Conservation (phyloP, 2,888 invertebrate genomes). For the Dicycla oo region DNA sequence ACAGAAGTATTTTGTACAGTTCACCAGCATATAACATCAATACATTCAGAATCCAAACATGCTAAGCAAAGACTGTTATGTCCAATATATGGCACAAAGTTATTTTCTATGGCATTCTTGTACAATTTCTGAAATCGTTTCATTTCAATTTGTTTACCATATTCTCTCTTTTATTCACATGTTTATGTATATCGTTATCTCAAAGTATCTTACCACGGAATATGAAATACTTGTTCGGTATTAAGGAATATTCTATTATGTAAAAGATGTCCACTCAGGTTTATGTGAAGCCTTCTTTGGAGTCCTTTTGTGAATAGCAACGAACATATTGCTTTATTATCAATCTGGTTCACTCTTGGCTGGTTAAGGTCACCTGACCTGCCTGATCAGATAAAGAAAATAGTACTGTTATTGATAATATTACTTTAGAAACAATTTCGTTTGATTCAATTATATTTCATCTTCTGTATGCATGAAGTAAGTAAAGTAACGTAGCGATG, state of each 20-base stretch:
- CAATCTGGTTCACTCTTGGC: background rate
- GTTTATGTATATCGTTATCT: slow-evolving; percentile 59
- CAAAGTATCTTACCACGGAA: slow-evolving; percentile 26
- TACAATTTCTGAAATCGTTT: slow-evolving; percentile 65
- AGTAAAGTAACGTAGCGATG: background rate
- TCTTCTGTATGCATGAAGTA: background rate
- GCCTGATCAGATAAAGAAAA: background rate
- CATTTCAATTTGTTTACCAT: slow-evolving; percentile 67
- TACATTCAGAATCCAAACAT: slow-evolving; percentile 55
- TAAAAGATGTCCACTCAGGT: slow-evolving; percentile 33
- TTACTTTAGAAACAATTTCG: background rate
- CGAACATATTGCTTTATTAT: slow-evolving; percentile 17
- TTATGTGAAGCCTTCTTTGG: slow-evolving; percentile 28
- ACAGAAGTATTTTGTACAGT: background rate
- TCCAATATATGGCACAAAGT: slow-evolving; percentile 70
- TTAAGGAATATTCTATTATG: slow-evolving; percentile 48
- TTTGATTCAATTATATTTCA: background rate
- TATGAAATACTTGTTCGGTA: slow-evolving; percentile 33
- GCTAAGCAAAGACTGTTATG: slow-evolving; percentile 68
- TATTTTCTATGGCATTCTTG: slow-evolving; percentile 69
- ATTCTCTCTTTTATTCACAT: slow-evolving; percentile 63
- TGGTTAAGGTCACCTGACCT: background rate
- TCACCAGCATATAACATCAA: slow-evolving; percentile 47
- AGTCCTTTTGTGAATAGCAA: slow-evolving; percentile 36
- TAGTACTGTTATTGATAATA: background rate